Percentiles rank a stretch among this genome's conserved stretches.
Evolutionary conservation across 1,140 invertebrate species (phyloP).

Genomic region (silkworm (Bombyx mori)): DNA sequence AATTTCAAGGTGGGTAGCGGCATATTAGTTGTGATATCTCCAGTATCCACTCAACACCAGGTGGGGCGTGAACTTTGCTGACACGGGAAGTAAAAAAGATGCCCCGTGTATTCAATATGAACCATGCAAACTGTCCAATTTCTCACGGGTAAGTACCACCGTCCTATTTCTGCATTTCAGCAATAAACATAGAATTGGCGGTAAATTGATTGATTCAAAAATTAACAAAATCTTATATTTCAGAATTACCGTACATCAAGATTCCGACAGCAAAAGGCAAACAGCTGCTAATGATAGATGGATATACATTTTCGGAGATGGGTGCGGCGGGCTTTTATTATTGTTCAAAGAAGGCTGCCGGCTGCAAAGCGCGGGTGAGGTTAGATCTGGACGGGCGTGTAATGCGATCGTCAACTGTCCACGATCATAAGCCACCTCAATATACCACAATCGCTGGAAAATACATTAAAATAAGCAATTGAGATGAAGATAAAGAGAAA

Average conservation of each 20-base stretch:
- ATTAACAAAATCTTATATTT: constrained; percentile 1
- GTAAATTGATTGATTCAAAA: too few species aligned
- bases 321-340: constrained; percentile 23
- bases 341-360: constrained; percentile 36
- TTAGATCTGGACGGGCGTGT: background rate
- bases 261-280: constrained; percentile 22
- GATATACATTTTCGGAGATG: constrained; percentile 15
- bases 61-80: too few species aligned
- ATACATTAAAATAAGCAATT: constrained; percentile 2
- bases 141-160: too few species aligned
- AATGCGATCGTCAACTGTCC: background rate
- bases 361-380: constrained; percentile 37
- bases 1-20: too few species aligned
- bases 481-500: too few species aligned
- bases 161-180: too few species aligned
- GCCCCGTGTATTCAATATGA: too few species aligned
- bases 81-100: too few species aligned
- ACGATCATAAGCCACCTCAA: background rate
- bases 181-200: too few species aligned
- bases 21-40: too few species aligned
- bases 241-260: constrained; percentile 10
- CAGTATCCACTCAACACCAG: too few species aligned
- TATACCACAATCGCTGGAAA: background rate
- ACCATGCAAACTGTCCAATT: too few species aligned
- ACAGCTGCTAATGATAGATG: constrained; percentile 15